Base-by-base conservation (phyloP, 2,113 vertebrate genomes). In the Pelobates fuscus region DNA sequence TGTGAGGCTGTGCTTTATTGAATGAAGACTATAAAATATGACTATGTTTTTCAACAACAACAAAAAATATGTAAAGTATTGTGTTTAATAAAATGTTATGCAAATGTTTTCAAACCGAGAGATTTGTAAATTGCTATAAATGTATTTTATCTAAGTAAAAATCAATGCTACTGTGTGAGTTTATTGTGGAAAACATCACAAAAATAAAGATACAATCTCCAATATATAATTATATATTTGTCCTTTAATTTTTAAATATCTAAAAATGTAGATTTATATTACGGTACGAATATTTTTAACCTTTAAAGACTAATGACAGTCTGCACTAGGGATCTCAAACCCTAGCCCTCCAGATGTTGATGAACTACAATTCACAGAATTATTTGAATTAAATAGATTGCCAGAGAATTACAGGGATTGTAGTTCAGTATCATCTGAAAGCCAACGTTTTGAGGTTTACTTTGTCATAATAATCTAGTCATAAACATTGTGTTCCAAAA, bases 101-200 rank as follows among this genome's bases (percentile, higher is more conserved):
- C 87, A 89, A 88, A 89, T 90, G 90, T 93, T 92, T 91, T 87
- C 88, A 89, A 86, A 88, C 84, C 80, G 84, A 88, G 79, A 84
- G 87, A 88, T 93, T 93, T 93, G 91, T 93, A 92, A 89, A 93
- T 86, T 89, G 90, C 89, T 92, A 91, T 90, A 90, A 90, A 91
- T 91, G 91, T 93, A 93, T 93, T 92, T 93, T 92, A 90, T 93
- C 71, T 92, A 91, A 89, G 87, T 85, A 85, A 92, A 89, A 84
- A 91, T 88, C 82, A 84, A 84, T 88, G 88, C 90, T 91, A 89
- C 82, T 80, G 88, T 92, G 90, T 92, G 87, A 87, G 86, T 92
- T 91, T 89, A 89, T 88, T 91, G 91, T 93, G 91, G 86, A 90
- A 90, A 75, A 90, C 86, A 91, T 91, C 87, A 89, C 91, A 89